phyloP scores from a whole-genome alignment of 2,888 invertebrate species.

The Ophonus ardosiacus region DNA sequence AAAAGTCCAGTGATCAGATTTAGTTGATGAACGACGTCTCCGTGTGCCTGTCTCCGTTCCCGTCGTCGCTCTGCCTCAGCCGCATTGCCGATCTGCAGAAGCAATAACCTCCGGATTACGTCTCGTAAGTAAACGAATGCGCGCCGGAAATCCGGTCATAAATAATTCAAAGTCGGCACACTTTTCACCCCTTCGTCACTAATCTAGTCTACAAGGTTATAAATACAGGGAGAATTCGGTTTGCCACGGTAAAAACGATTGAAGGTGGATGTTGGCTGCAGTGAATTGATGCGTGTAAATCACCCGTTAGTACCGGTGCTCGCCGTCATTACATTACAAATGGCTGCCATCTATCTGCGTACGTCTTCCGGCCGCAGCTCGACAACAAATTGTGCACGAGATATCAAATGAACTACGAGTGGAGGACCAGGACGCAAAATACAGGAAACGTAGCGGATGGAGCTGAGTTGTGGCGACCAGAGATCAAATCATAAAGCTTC shows the following conservation, averaged over 20 bases:
- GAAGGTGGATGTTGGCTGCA: conserved; percentile 65
- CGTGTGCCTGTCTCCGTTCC: not conserved
- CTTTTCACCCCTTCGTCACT: conserved; percentile 48
- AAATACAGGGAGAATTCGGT: conserved; percentile 60
- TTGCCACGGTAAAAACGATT: conserved; percentile 67
- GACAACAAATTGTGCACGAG: conserved; percentile 63
- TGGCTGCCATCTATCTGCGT: conserved; percentile 73
- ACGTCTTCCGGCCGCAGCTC: conserved; percentile 70
- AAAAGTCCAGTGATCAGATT: not conserved
- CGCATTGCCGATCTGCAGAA: conserved; percentile 44
- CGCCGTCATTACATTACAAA: conserved; percentile 73
- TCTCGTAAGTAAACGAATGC: conserved; percentile 57
- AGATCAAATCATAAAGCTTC: conserved; percentile 9
- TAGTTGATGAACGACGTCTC: not conserved
- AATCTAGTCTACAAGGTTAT: conserved; percentile 60
- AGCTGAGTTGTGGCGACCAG: not conserved
- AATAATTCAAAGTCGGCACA: conserved; percentile 60
- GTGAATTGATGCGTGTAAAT: conserved; percentile 73
- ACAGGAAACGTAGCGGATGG: not conserved
- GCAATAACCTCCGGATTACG: conserved; percentile 60
- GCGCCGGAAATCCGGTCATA: conserved; percentile 59
- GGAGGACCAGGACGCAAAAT: not conserved
- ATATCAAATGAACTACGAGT: conserved; percentile 59
- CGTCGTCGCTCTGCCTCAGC: conserved; percentile 34
- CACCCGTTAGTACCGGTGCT: conserved; percentile 72